Evolutionary conservation across 2,113 vertebrate species (phyloP), one percentile per base, ranked within the genome.

Genomic region (Sinocyclocheilus anophthalmus): DNA sequence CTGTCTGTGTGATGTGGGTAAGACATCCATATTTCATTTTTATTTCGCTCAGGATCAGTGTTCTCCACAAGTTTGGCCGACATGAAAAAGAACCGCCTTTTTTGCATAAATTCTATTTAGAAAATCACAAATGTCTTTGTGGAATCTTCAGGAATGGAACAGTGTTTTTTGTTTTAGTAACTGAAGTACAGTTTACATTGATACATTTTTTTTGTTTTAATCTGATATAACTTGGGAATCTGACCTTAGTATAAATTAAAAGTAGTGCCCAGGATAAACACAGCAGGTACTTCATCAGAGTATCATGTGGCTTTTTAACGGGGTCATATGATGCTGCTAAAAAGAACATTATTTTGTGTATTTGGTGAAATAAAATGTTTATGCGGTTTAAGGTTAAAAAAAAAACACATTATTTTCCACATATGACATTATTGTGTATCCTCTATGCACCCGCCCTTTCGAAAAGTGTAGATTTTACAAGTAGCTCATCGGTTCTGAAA

Each of bases 1-100:
- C 65, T 50, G 59, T 76, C 18, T 1, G 8, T 89, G 37, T 85
- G 82, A 84, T 81, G 76, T 84, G 85, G 77, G 42, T 53, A 12
- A 37, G 12, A 13, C 20, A 67, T 88, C 55, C 11, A 76, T 80
- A 63, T 87, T 33, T 50, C 37, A 81, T 72, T 76, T 76, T 7
- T 57, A 48, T 87, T 86, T 59, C 11, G 18, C 53, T 50, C 7
- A 11, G 13, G 63, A 81, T 84, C 59, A 57, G 39, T 76, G 69
- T 88, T 84, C 83, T 76, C 55, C 69, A 50, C n/a, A 72, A 67
- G 55, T 30, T 16, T 79, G 80, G 55, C 53, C 63, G 70, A 22
- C 61, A 11, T 45, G 57, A 61, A 81, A 67, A 65, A 50, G 59
- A 63, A 67, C 59, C 5, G 18, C 8, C 11, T 33, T n/a, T 69